phyloP scores from a whole-genome alignment of 2,113 vertebrate species.

The Hydropotes inermis region DNA sequence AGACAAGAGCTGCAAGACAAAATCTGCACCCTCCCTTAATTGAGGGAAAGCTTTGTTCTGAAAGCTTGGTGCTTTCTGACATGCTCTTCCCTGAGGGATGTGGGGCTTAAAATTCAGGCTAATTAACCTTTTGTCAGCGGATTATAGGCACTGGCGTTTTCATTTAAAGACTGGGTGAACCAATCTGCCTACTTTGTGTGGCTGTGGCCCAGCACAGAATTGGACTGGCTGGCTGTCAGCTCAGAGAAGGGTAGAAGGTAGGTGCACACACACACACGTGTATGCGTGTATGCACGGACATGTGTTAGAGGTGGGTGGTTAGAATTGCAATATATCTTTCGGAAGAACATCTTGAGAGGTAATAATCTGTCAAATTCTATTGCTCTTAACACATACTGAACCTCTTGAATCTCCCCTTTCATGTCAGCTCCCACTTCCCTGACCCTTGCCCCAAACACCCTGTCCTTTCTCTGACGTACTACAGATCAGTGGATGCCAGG shows the following conservation, averaged over 20 bases:
- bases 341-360: not conserved
- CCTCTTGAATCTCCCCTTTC: not conserved
- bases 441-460: not conserved
- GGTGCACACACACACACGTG: not conserved
- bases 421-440: not conserved
- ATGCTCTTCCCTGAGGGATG: not conserved
- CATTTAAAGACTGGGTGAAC: not conserved
- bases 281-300: fast-evolving
- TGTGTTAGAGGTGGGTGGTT: not conserved
- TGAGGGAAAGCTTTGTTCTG: not conserved
- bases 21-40: not conserved
- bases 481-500: not conserved
- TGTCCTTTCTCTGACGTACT: not conserved
- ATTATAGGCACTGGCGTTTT: not conserved
- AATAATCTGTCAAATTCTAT: not conserved
- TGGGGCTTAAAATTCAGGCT: constrained; percentile 5
- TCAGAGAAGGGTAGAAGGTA: not conserved
- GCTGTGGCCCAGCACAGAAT: not conserved
- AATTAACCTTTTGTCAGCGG: constrained; percentile 8
- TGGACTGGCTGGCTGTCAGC: not conserved
- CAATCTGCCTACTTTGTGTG: not conserved
- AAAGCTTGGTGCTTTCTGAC: not conserved
- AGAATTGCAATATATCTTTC: not conserved
- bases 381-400: not conserved
- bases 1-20: not conserved